These are phyloP conservation scores for Protobothrops mucrosquamatus DNA, from an alignment of 2,113 vertebrate species.

Conservation along the genomic window DNA sequence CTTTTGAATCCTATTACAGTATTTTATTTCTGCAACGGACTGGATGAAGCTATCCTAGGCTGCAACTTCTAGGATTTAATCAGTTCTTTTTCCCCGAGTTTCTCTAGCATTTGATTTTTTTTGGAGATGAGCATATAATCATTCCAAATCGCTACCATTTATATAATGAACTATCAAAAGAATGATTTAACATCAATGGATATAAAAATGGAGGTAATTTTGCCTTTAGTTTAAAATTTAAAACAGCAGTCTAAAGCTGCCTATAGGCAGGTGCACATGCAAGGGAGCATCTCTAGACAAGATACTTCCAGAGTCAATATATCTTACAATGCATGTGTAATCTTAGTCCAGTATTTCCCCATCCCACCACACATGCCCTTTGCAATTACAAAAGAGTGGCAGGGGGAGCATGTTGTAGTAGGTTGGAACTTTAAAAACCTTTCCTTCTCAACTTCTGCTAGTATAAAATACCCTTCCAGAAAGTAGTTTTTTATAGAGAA, in stretches of 20 bases:
- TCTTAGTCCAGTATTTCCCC: neutral
- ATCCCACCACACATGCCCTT: neutral
- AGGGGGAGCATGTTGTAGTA: neutral
- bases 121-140: neutral
- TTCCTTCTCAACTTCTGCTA: too few species aligned
- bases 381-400: neutral
- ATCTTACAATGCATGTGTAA: neutral
- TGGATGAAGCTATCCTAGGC: neutral
- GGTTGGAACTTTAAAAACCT: neutral
- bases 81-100: neutral
- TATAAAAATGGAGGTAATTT: neutral
- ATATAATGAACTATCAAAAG: accelerated
- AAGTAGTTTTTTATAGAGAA: neutral
- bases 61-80: neutral
- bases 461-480: neutral
- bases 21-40: neutral
- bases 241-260: neutral
- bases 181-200: neutral
- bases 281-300: neutral
- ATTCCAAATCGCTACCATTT: neutral
- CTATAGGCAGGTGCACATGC: neutral
- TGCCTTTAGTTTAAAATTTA: neutral
- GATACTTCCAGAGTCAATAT: neutral
- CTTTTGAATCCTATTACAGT: accelerated
- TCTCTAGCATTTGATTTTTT: neutral